Evolutionary conservation across 2,888 invertebrate genomes (phyloP).

Genomic region (Mesoligia furuncula): DNA sequence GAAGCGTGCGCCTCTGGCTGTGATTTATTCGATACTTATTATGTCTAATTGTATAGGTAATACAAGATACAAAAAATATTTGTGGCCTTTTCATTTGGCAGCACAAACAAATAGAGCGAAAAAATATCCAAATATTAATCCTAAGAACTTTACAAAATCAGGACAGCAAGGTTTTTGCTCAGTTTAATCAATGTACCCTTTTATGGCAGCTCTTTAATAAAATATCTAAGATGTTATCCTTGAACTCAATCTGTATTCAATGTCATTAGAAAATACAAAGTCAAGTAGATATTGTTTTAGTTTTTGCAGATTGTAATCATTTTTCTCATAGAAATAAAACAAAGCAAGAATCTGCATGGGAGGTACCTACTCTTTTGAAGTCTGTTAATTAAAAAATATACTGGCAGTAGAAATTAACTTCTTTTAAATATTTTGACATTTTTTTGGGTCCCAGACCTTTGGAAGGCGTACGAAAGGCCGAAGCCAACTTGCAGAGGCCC

Average conservation of each 20-base stretch:
- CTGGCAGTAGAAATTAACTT: neutral
- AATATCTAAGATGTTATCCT: neutral
- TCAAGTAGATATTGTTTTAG: neutral
- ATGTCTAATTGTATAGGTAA: neutral
- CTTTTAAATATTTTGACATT: neutral
- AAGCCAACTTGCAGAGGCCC: too few species aligned
- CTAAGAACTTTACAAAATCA: neutral
- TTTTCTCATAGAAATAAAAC: neutral
- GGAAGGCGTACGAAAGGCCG: too few species aligned
- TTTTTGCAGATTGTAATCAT: neutral
- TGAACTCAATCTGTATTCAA: slow-evolving; percentile 12
- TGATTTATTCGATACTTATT: neutral
- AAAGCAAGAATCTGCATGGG: neutral
- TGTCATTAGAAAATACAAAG: neutral
- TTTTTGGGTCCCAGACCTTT: too few species aligned
- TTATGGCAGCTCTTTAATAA: neutral
- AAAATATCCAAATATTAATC: neutral
- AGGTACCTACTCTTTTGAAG: too few species aligned
- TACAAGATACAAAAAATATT: neutral
- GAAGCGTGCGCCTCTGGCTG: neutral
- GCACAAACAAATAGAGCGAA: neutral
- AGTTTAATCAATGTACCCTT: neutral
- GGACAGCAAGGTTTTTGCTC: neutral
- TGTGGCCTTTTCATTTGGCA: neutral
- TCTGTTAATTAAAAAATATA: neutral